These are phyloP conservation scores for Calosoma granatense DNA, from an alignment of 1,140 invertebrate species.

Conservation along the genomic window DNA sequence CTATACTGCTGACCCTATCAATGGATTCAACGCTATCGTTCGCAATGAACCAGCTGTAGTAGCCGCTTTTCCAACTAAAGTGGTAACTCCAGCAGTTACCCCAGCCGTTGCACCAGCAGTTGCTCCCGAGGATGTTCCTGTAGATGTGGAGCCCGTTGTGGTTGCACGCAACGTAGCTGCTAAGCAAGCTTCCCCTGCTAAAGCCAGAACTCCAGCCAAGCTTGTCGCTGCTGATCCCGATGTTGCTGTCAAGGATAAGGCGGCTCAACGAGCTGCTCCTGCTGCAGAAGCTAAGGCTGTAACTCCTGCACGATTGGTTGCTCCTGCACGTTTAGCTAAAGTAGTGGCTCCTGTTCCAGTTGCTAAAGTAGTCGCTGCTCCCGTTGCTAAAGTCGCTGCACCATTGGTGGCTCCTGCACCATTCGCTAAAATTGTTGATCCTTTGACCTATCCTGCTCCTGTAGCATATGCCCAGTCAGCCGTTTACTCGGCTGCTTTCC, in stretches of 20 bases:
- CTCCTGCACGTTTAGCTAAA: not conserved
- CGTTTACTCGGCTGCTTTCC: constrained; percentile 5
- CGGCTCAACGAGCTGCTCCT: constrained; percentile 12
- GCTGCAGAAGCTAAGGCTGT: not conserved
- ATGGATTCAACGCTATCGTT: constrained; percentile 50
- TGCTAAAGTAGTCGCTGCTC: constrained; percentile 12
- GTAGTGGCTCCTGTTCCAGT: constrained; percentile 10
- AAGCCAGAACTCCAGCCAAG: too few relatives aligned
- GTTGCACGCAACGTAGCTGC: not conserved
- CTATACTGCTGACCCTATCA: constrained; percentile 46
- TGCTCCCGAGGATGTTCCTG: too few relatives aligned
- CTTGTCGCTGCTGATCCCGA: constrained; percentile 7
- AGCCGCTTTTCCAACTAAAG: not conserved
- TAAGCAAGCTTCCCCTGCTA: constrained; percentile 13
- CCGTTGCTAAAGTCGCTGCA: constrained; percentile 11
- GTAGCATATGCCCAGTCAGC: constrained; percentile 11
- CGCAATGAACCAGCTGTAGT: constrained; percentile 31
- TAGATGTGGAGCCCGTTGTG: too few relatives aligned
- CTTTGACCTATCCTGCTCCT: not conserved
- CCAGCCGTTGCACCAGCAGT: not conserved
- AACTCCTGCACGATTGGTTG: not conserved
- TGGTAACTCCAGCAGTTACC: too few relatives aligned
- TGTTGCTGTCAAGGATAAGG: too few relatives aligned
- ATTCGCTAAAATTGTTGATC: constrained; percentile 5
- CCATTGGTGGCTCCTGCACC: constrained; percentile 3